Evolutionary conservation across 2,888 invertebrate genomes (phyloP), one percentile per base, ranked within the genome.

Genomic region (Drosophila mulleri): DNA sequence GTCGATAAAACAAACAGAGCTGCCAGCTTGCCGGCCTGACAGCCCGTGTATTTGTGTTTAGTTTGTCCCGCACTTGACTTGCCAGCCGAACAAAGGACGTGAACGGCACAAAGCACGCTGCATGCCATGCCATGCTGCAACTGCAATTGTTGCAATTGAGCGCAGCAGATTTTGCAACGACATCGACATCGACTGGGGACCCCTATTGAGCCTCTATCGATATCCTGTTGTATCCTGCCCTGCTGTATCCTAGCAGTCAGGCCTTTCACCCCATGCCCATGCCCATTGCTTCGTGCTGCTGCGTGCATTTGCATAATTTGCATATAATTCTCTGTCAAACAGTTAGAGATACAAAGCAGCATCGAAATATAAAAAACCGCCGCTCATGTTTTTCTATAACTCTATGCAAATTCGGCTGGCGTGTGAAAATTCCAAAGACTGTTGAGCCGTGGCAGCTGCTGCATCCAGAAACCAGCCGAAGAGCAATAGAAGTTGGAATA

Each of bases 301-400:
- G 52, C 70, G 48, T 67, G 74, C 63, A 86, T 86, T 86, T 88
- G 88, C 88, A 86, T 86, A 86, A 86, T 88, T 88, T 86, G 67
- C 84, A 88, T 75, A 86, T 86, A 83, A 88, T 82, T 88, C 85
- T 86, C 81, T 84, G 84, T 86, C 86, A 83, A 67, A 70, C 75
- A 70, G 61, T 74, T 72, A 72, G 72, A 81, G 74, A 75, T 72
- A 81, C 69, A 83, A 74, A 76, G 72, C 64, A 80, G 74, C 66
- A 66, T 14, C 42, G 45, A 50, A 53, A 58, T 67, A 61, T 56
- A 54, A 48, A 58, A 78, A 78, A 74, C 78, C 77, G 59, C 69
- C 64, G 74, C 66, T 76, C 64, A 66, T 76, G 72, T 76, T 66
- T 62, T 74, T 75, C 63, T 61, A 64, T 68, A 72, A 62, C 66